Evolutionary conservation across 1,140 invertebrate genomes (phyloP).

Genomic region (Steinernema khuongi): DNA sequence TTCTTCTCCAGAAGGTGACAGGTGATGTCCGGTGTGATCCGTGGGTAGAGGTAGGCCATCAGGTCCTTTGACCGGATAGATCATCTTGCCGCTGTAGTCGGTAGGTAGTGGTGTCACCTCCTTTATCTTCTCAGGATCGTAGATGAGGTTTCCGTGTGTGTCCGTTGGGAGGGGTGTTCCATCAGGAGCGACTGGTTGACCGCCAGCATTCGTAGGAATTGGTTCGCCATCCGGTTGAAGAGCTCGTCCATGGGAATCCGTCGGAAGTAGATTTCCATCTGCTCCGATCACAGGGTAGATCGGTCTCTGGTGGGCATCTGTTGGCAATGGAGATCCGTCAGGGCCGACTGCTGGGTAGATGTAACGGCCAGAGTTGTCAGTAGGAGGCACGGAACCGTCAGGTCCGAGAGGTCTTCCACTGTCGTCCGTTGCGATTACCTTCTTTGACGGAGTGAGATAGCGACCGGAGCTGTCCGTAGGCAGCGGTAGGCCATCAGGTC

Average conservation of each 20-base stretch:
- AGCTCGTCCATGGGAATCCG: slow-evolving; percentile 3
- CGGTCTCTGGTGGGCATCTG: slow-evolving; percentile 16
- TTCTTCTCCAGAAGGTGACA: slow-evolving; percentile 24
- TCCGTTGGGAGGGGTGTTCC: slow-evolving; percentile 23
- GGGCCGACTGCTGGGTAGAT: slow-evolving; percentile 16
- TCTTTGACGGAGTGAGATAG: not conserved
- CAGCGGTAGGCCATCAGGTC: not conserved
- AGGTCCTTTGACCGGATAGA: slow-evolving; percentile 11
- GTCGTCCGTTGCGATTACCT: slow-evolving; percentile 11
- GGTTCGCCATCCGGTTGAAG: not conserved
- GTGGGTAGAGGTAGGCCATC: slow-evolving; percentile 16
- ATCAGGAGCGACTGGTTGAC: slow-evolving; percentile 18
- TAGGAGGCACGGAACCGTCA: slow-evolving; percentile 21
- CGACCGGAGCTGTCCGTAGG: slow-evolving; percentile 7
- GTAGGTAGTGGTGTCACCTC: slow-evolving; percentile 2
- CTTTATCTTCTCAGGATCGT: not conserved
- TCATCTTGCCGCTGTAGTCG: slow-evolving; percentile 9
- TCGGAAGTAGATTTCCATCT: slow-evolving; percentile 9
- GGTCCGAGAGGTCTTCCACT: slow-evolving; percentile 5
- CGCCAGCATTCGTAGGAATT: slow-evolving; percentile 5
- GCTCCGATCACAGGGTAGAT: slow-evolving; percentile 9
- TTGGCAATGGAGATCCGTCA: slow-evolving; percentile 21
- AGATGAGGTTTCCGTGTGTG: slow-evolving; percentile 18
- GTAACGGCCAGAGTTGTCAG: slow-evolving; percentile 28
- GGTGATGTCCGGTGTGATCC: not conserved